Conservation (phyloP, 2,113 vertebrate species). For the Podilymbus podiceps region DNA sequence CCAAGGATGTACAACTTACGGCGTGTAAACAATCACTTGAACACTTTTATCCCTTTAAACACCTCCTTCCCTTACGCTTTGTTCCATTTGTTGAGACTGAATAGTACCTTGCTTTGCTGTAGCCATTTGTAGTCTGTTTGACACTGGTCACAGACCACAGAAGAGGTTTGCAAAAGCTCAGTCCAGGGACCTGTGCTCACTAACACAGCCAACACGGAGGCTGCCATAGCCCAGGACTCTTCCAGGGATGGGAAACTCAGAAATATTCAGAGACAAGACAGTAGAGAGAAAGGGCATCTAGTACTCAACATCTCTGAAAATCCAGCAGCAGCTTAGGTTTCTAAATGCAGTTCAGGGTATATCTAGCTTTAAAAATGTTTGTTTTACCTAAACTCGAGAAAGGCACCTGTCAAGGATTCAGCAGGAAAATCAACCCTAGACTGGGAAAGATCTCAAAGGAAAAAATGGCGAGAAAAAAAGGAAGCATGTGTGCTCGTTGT, state of each 20-base stretch:
- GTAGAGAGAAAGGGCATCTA: not conserved
- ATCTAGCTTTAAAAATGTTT: not conserved
- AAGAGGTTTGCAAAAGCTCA: not conserved
- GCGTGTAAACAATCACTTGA: not conserved
- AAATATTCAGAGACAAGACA: not conserved
- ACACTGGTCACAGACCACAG: not conserved
- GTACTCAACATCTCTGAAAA: not conserved
- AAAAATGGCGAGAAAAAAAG: not conserved
- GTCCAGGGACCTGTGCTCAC: not conserved
- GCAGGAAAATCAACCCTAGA: not conserved
- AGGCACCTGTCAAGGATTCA: not conserved
- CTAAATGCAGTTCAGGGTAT: not conserved
- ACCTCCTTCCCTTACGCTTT: not conserved
- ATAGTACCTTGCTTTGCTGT: not conserved
- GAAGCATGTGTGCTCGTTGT: accelerated
- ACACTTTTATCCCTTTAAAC: not conserved
- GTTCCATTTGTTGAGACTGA: not conserved
- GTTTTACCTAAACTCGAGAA: not conserved
- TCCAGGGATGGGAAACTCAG: not conserved
- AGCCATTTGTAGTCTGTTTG: not conserved
- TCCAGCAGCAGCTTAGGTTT: not conserved
- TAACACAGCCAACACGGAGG: not conserved
- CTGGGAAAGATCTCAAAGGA: not conserved
- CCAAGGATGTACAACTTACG: accelerated
- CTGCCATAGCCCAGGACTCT: not conserved